Percentiles rank a stretch among this genome's conserved stretches.
phyloP scores from a whole-genome alignment of 2,888 invertebrate genomes.

The Ornithoptera alexandrae region DNA sequence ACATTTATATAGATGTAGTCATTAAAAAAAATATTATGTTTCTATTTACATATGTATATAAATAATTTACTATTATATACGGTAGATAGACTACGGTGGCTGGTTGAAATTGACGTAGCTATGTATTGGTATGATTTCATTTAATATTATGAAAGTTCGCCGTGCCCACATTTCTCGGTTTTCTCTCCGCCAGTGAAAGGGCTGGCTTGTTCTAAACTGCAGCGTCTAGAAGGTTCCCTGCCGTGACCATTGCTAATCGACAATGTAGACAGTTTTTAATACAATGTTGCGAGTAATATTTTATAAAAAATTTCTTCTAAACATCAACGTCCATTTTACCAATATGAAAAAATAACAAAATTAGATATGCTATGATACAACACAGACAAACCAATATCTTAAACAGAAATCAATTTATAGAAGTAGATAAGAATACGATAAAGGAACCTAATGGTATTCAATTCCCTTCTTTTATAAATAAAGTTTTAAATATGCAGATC shows the following conservation, averaged over 20 bases:
- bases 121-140: slow-evolving; percentile 35
- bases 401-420: too few species aligned
- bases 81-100: neutral
- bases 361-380: neutral
- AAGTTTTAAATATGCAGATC: too few species aligned
- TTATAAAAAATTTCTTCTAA: neutral
- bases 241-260: slow-evolving; percentile 30
- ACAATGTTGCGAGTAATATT: neutral
- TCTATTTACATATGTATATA: neutral
- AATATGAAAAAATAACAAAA: neutral
- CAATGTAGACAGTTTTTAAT: slow-evolving; percentile 26
- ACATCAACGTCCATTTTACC: neutral
- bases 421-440: too few species aligned
- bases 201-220: slow-evolving; percentile 34
- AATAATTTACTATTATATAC: neutral
- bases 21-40: too few species aligned
- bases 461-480: too few species aligned
- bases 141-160: slow-evolving; percentile 36
- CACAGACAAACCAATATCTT: neutral
- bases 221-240: slow-evolving; percentile 44
- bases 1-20: too few species aligned
- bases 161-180: slow-evolving; percentile 47
- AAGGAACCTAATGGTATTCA: too few species aligned
- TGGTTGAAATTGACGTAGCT: slow-evolving; percentile 3
- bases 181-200: slow-evolving; percentile 59